Conservation (phyloP, 2,797 vertebrate species). For the Echiichthys vipera region DNA sequence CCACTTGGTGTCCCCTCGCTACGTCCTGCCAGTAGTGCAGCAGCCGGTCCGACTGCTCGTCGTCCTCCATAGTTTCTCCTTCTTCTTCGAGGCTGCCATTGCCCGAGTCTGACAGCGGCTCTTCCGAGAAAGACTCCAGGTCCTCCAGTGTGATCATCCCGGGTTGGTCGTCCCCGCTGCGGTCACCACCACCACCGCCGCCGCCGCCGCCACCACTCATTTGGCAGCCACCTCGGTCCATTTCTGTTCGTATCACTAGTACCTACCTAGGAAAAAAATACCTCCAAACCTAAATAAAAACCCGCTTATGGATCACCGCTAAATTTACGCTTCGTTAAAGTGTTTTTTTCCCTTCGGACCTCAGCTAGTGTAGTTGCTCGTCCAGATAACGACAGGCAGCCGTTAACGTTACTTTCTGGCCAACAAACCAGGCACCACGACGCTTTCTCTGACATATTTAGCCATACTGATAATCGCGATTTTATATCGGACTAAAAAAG, state of each 20-base stretch:
- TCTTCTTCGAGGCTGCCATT: slow-evolving; percentile 81
- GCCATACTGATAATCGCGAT: not conserved
- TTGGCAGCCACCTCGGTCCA: slow-evolving; percentile 86
- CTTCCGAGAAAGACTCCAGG: slow-evolving; percentile 87
- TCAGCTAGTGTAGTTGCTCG: not conserved
- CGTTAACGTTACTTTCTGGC: slow-evolving; percentile 45
- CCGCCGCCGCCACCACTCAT: slow-evolving; percentile 78
- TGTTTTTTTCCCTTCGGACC: not conserved
- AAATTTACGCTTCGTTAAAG: not conserved
- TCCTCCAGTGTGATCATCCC: slow-evolving; percentile 90
- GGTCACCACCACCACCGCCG: slow-evolving; percentile 56
- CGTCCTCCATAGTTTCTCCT: slow-evolving; percentile 77
- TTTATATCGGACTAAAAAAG: not conserved
- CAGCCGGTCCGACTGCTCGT: slow-evolving; percentile 76
- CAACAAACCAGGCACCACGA: slow-evolving; percentile 15
- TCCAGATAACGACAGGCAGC: slow-evolving; percentile 35
- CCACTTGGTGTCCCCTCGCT: slow-evolving; percentile 90
- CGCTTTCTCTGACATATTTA: not conserved
- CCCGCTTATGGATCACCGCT: not conserved
- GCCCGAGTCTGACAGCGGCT: slow-evolving; percentile 84
- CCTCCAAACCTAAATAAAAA: not conserved
- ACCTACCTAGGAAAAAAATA: not conserved
- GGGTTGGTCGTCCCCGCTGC: slow-evolving; percentile 43
- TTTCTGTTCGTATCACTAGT: slow-evolving; percentile 18
- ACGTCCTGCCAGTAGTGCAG: slow-evolving; percentile 91